A percentile compares a stretch with the other conserved stretches of the same genome.
Conservation (phyloP, 2,113 vertebrate genomes). For the Brevimyrus niger region DNA sequence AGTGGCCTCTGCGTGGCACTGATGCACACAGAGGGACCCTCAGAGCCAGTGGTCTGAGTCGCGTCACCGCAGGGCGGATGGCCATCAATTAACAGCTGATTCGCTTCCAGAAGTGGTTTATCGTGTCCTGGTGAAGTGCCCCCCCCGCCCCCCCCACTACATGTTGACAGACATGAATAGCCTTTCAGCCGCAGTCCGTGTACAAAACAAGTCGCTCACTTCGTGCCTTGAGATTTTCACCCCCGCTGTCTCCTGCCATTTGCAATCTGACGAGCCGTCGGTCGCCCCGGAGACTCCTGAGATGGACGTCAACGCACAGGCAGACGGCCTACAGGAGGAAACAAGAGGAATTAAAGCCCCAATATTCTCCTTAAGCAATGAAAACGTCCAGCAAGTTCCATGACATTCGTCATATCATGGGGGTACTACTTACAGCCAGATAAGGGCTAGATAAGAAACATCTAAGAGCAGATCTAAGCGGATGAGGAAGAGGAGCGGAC, state of each 20-base stretch:
- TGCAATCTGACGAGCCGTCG: conserved; percentile 39
- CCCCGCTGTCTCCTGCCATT: conserved; percentile 29
- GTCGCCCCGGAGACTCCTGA: conserved; percentile 32
- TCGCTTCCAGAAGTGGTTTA: conserved; percentile 46
- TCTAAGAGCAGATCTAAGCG: not conserved
- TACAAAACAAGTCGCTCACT: conserved; percentile 43
- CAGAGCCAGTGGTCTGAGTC: not conserved
- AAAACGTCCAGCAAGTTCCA: not conserved
- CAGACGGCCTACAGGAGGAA: not conserved
- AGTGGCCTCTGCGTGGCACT: conserved; percentile 30
- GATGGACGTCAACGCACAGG: conserved; percentile 41
- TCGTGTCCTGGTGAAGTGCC: conserved; percentile 34
- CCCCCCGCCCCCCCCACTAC: not conserved
- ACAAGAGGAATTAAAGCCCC: not conserved
- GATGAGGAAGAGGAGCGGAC: not conserved
- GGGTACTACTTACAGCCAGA: not conserved
- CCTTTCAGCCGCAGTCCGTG: conserved; percentile 12
- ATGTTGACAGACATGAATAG: not conserved
- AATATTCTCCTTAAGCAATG: not conserved
- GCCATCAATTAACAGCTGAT: conserved; percentile 38
- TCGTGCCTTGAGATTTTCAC: conserved; percentile 38
- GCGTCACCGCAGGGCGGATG: conserved; percentile 18
- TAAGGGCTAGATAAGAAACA: not conserved
- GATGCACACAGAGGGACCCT: conserved; percentile 26
- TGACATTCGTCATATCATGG: not conserved